Evolutionary conservation across 92 coral and sea anemone species (phyloP).

Genomic region (Micromussa lordhowensis): DNA sequence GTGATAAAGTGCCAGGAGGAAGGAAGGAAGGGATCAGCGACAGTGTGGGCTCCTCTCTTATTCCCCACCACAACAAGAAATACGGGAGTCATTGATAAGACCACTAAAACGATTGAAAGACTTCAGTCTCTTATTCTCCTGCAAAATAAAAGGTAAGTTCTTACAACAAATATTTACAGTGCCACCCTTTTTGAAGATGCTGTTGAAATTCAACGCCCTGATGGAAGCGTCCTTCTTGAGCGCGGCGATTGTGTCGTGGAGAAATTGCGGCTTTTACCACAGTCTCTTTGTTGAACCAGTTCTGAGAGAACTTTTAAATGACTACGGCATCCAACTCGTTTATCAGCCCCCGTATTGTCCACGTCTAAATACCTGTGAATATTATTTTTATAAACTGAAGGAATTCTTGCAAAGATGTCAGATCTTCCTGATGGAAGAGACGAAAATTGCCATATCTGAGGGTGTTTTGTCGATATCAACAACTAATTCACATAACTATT

Average conservation of each 20-base stretch:
- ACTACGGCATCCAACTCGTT: slow-evolving; percentile 30
- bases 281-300: slow-evolving; percentile 37
- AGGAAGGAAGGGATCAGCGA: too few species aligned
- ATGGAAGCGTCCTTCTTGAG: slow-evolving; percentile 46
- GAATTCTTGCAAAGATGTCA: slow-evolving; percentile 23
- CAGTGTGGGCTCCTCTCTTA: too few species aligned
- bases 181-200: slow-evolving; percentile 61
- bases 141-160: too few species aligned
- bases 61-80: too few species aligned
- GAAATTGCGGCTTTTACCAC: slow-evolving; percentile 50
- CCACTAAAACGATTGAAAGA: too few species aligned
- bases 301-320: slow-evolving; percentile 37
- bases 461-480: background rate
- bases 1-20: too few species aligned
- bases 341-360: slow-evolving; percentile 48
- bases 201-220: slow-evolving; percentile 17
- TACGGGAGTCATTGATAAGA: too few species aligned
- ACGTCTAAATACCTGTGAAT: slow-evolving; percentile 51
- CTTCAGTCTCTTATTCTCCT: too few species aligned
- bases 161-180: too few species aligned
- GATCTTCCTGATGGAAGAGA: slow-evolving; percentile 1
- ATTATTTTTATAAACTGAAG: slow-evolving; percentile 38
- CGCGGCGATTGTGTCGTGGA: slow-evolving; percentile 42
- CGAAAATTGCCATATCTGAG: slow-evolving; percentile 11
- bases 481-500: background rate